Base-by-base conservation (phyloP, 2,797 vertebrate genomes). In the Lacerta viridis region DNA sequence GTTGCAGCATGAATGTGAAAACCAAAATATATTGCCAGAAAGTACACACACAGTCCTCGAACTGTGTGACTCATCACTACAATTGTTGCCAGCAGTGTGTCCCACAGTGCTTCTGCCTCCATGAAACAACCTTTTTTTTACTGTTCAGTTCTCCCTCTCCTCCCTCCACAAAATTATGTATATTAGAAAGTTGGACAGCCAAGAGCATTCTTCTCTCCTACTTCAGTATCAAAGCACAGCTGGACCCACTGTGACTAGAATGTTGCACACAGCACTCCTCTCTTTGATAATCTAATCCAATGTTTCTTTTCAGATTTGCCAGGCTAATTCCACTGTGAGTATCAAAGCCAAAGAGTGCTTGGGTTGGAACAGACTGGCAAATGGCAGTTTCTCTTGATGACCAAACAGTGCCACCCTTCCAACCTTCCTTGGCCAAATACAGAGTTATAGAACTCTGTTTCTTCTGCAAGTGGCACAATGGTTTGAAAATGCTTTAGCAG, bases 11-110 rank as follows among this genome's bases (percentile, higher is more conserved):
- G 91, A 86, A 39, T 59, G 89, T 81, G 46, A 87, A 39, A 87
- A 90, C 87, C 84, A 82, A 61, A 91, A 92, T 93, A 92, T 89
- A 90, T 18, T 88, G 86, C 78, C 74, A 87, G 20, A 85, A 41
- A 13, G 36, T 13, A 18, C 75, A 84, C 76, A 84, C 36, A 88
- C 9, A 91, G 85, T 85, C 85, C 88, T 90, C 90, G 68, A 84
- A 71, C 46, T 50, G 18, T 87, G 69, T 91, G 80, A 79, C 87
- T 93, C 86, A 92, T 91, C 86, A 88, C 29, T 85, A 76, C 9
- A 89, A 89, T 46, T 75, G 64, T 92, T 94, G 83, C 88, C 84
- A 92, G 84, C 69, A 87, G 76, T 43, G 25, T 89, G 80, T 89
- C 92, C 91, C 39, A 80, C 61, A 71, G 64, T 83, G 2, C 1